phyloP scores from a whole-genome alignment of 1,140 invertebrate species.

The Leptonema lineaticorne region DNA sequence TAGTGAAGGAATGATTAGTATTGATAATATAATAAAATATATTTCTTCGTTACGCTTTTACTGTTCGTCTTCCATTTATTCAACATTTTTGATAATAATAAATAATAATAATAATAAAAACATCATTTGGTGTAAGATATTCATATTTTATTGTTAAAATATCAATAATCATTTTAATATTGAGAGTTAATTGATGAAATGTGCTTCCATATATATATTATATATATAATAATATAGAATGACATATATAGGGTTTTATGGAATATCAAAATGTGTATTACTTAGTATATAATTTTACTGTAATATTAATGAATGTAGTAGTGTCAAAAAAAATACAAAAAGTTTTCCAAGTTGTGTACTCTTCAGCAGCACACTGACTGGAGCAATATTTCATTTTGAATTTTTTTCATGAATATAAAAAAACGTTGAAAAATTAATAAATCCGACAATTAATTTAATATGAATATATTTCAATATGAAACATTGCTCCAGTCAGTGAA shows the following conservation, averaged over 20 bases:
- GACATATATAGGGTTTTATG: not conserved
- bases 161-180: too few species aligned
- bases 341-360: slow-evolving; percentile 12
- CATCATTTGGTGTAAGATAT: too few species aligned
- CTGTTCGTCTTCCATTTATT: slow-evolving; percentile 11
- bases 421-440: too few species aligned
- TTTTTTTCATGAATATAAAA: not conserved
- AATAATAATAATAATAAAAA: not conserved
- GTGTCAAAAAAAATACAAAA: not conserved
- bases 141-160: too few species aligned
- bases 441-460: too few species aligned
- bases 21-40: too few species aligned
- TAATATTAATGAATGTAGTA: too few species aligned
- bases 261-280: not conserved
- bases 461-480: too few species aligned
- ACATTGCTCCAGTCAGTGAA: too few species aligned
- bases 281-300: too few species aligned
- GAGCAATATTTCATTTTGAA: not conserved
- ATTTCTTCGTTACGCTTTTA: not conserved
- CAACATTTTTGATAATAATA: not conserved
- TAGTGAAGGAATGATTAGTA: not conserved
- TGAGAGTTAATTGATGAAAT: too few species aligned
- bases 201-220: slow-evolving; percentile 10
- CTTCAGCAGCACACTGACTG: not conserved
- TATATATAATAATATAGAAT: not conserved